A percentile compares a stretch with the other conserved stretches of the same genome.
Conservation (phyloP, 2,113 vertebrate genomes). For the Salminus brasiliensis region DNA sequence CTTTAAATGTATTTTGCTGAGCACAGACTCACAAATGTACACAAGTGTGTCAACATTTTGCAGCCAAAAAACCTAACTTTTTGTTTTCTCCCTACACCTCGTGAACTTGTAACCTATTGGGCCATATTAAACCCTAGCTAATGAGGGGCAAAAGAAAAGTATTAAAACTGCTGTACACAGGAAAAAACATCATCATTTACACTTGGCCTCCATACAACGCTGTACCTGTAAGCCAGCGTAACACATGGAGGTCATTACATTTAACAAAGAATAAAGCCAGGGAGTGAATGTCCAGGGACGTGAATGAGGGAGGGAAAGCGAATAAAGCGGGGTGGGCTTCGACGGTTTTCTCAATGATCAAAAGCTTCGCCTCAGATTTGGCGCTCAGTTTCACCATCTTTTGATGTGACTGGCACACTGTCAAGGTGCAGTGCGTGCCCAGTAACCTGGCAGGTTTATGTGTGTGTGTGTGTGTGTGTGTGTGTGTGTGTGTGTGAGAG, state of each 20-base stretch:
- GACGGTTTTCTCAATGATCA: constrained; percentile 61
- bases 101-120: background rate
- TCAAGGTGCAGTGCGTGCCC: constrained; percentile 56
- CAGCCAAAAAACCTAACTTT: no score
- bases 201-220: background rate
- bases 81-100: background rate
- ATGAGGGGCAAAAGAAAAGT: constrained; percentile 11
- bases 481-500: no score
- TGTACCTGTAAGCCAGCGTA: background rate
- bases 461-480: constrained; percentile 28
- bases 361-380: constrained; percentile 61
- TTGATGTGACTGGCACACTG: constrained; percentile 74
- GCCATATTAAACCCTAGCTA: background rate
- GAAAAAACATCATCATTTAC: background rate
- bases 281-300: constrained; percentile 48
- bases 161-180: background rate
- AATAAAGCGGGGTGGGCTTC: background rate
- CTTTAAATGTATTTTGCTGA: no score
- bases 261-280: constrained; percentile 31
- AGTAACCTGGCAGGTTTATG: constrained; percentile 46
- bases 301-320: constrained; percentile 16
- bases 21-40: no score
- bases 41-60: no score
- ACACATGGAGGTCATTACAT: constrained; percentile 19
- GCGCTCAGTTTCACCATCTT: constrained; percentile 62